phyloP scores from a whole-genome alignment of 2,113 vertebrate species.

The Scomber scombrus region DNA sequence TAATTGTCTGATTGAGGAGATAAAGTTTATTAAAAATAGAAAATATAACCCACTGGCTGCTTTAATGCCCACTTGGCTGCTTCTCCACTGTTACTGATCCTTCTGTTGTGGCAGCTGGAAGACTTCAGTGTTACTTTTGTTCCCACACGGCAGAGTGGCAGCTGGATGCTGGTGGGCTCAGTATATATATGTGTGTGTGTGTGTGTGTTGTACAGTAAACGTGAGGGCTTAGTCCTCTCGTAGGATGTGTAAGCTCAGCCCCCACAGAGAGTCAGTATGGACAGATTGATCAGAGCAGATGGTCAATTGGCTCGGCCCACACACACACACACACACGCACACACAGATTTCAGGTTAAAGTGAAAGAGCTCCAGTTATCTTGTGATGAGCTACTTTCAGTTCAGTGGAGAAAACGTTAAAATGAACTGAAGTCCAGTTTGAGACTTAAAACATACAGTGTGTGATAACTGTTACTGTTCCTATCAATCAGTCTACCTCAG shows the following conservation, averaged over 20 bases:
- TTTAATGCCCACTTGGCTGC: background rate
- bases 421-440: too few relatives aligned
- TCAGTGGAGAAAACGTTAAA: too few relatives aligned
- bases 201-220: too few relatives aligned
- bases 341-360: background rate
- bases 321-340: conserved; percentile 2
- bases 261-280: conserved; percentile 8
- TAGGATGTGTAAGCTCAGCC: background rate
- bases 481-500: too few relatives aligned
- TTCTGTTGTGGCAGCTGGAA: conserved; percentile 57
- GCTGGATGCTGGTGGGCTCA: conserved; percentile 20
- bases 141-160: conserved; percentile 12
- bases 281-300: conserved; percentile 17
- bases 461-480: too few relatives aligned
- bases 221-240: background rate
- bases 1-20: background rate
- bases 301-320: background rate
- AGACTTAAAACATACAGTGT: too few relatives aligned
- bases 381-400: too few relatives aligned
- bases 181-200: background rate
- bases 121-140: conserved; percentile 49
- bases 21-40: background rate
- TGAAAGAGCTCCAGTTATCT: too few relatives aligned
- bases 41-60: background rate
- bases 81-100: background rate